These are phyloP conservation scores for Incurvaria masculella DNA, from an alignment of 2,888 invertebrate species.

Conservation along the genomic window DNA sequence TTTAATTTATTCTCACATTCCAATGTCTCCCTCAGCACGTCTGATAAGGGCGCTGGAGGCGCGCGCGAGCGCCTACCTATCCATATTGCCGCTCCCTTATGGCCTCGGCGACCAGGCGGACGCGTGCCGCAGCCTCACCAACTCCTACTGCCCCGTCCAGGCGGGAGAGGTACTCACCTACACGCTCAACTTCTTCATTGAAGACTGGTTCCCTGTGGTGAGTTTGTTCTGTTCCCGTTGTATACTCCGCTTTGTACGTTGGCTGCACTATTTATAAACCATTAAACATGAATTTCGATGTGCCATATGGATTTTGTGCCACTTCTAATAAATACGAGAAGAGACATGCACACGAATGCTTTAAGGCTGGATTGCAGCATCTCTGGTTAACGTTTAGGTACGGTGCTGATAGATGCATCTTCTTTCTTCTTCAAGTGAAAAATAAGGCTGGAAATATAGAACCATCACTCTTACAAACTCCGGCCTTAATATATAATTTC, in stretches of 20 bases:
- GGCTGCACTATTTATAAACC: too few relatives aligned
- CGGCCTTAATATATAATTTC: too few relatives aligned
- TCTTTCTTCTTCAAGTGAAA: too few relatives aligned
- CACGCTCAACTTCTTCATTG: slow-evolving; percentile 24
- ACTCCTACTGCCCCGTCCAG: slow-evolving; percentile 27
- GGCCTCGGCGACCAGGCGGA: slow-evolving; percentile 18
- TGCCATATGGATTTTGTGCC: too few relatives aligned
- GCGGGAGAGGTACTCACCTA: slow-evolving; percentile 23
- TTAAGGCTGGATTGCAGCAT: too few relatives aligned
- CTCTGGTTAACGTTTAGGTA: too few relatives aligned
- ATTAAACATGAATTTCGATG: too few relatives aligned
- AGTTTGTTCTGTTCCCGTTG: slow-evolving; percentile 23
- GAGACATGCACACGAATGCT: too few relatives aligned
- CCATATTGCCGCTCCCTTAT: slow-evolving; percentile 19
- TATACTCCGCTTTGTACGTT: slow-evolving; percentile 7
- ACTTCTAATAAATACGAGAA: too few relatives aligned
- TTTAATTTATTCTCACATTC: neutral
- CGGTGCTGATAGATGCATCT: too few relatives aligned
- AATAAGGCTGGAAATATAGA: too few relatives aligned
- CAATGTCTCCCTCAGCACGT: slow-evolving; percentile 19
- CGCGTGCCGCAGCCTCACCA: slow-evolving; percentile 28
- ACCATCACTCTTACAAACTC: too few relatives aligned
- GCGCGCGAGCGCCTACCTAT: slow-evolving; percentile 17
- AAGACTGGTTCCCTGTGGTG: slow-evolving; percentile 25
- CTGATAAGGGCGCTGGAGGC: slow-evolving; percentile 24